Conservation (phyloP, 1,140 invertebrate genomes). For the Adoxophyes honmai region DNA sequence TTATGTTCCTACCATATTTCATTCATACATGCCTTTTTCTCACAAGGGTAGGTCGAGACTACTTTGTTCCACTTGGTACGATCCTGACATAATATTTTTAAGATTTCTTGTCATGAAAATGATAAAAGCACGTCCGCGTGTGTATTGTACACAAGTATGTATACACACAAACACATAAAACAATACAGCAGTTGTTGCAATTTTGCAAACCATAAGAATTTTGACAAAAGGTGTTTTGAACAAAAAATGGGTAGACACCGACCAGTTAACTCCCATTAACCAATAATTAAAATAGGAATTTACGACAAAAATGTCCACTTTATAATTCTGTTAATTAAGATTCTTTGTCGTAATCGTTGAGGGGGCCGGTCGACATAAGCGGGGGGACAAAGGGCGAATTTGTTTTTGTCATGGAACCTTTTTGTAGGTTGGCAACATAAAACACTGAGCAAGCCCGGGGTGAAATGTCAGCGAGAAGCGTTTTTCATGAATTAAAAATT, state of each 20-base stretch:
- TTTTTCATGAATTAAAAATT: not conserved
- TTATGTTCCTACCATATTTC: too few species aligned
- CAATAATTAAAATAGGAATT: conserved; percentile 3
- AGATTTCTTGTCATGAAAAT: too few species aligned
- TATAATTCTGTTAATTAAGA: conserved; percentile 26
- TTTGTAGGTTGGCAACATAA: conserved; percentile 23
- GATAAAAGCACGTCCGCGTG: too few species aligned
- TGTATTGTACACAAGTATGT: too few species aligned
- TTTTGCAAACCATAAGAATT: not conserved
- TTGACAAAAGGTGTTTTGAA: not conserved
- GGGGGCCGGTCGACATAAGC: conserved; percentile 20
- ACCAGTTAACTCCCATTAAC: not conserved
- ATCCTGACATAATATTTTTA: too few species aligned
- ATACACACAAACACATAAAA: too few species aligned
- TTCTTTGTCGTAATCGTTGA: conserved; percentile 19
- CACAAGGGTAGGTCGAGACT: too few species aligned
- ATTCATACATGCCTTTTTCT: too few species aligned
- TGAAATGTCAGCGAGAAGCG: not conserved
- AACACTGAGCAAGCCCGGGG: conserved; percentile 19
- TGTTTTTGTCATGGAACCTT: conserved; percentile 25
- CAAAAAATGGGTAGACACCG: not conserved
- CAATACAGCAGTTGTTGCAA: too few species aligned
- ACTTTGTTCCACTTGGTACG: too few species aligned
- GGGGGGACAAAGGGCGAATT: conserved; percentile 23
- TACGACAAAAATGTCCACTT: conserved; percentile 12